These are phyloP conservation scores for Euwallacea fornicatus DNA, from an alignment of 1,140 invertebrate species.

Conservation along the genomic window DNA sequence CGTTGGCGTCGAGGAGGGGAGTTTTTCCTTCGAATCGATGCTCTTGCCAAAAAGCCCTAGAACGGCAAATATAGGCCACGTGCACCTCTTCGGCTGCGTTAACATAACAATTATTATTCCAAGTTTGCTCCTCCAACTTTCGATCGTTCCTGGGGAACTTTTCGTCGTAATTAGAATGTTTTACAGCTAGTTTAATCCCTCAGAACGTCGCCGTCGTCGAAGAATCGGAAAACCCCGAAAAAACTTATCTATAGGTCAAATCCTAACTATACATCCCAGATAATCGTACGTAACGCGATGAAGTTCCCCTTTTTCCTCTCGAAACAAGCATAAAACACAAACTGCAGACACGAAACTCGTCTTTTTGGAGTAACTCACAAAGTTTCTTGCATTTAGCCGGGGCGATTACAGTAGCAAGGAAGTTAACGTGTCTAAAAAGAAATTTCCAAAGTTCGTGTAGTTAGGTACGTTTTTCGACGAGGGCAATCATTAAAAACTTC, in stretches of 20 bases:
- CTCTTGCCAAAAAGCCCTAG: background rate
- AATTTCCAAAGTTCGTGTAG: slow-evolving; percentile 21
- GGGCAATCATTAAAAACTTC: slow-evolving; percentile 32
- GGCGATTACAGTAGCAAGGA: slow-evolving; percentile 23
- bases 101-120: background rate
- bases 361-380: slow-evolving; percentile 25
- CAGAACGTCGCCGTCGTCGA: background rate
- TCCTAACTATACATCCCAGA: too few species aligned
- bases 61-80: background rate
- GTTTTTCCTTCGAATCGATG: slow-evolving; percentile 1
- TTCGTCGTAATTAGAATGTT: slow-evolving; percentile 1
- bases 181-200: background rate
- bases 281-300: too few species aligned
- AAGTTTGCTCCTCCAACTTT: background rate
- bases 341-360: slow-evolving; percentile 26
- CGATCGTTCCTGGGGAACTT: background rate
- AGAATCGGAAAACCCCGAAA: background rate
- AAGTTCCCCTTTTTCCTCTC: slow-evolving; percentile 7
- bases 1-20: background rate
- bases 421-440: slow-evolving; percentile 33
- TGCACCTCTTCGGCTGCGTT: background rate
- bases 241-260: background rate
- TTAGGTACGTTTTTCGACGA: slow-evolving; percentile 20
- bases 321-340: slow-evolving; percentile 33
- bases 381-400: slow-evolving; percentile 32